Evolutionary conservation across 2,888 invertebrate genomes (phyloP), one percentile per base, ranked within the genome.

Genomic region (Lochmaea capreae): DNA sequence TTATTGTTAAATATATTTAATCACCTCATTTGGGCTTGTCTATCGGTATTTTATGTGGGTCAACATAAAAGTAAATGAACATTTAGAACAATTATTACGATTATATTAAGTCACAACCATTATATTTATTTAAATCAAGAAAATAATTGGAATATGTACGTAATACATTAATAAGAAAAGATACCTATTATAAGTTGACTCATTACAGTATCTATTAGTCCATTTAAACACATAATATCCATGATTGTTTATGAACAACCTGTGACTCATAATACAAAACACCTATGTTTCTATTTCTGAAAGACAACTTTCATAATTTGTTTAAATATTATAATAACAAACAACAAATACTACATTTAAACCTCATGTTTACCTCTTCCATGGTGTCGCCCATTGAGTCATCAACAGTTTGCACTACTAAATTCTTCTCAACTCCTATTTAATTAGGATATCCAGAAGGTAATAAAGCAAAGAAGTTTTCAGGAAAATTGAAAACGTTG

Each of bases 341-440:
- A 54, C 54, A 18, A 18, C 18, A 18, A 18, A 3, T 8, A 54
- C 10, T 18, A 46, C 8, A 18, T 62, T 57, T 63, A 39, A 70
- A 62, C 6, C 39, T 71, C 61, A n/a, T 75, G 65, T 73, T 77
- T 73, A 76, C 78, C 74, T 79, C 75, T 49, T 71, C 73, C 14
- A 75, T 22, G 67, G 69, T 71, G 46, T 78, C 78, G 57, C 69
- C 75, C 78, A 78, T 74, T 68, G 76, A 76, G 61, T 76, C 76
- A 68, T 63, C 70, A 67, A 67, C 67, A 49, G 10, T 42, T 54
- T 39, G 5, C 65, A 39, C 54, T 9, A 8, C 33, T 26, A 18
- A 33, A 14, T 66, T 52, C 11, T 66, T 52, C n/a, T 52, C 14
- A 8, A 54, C 10, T 16, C 2, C 8, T 54, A 54, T 8, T 8